Evolutionary conservation across 2,113 vertebrate genomes (phyloP).

Genomic region (Laterallus jamaicensis): DNA sequence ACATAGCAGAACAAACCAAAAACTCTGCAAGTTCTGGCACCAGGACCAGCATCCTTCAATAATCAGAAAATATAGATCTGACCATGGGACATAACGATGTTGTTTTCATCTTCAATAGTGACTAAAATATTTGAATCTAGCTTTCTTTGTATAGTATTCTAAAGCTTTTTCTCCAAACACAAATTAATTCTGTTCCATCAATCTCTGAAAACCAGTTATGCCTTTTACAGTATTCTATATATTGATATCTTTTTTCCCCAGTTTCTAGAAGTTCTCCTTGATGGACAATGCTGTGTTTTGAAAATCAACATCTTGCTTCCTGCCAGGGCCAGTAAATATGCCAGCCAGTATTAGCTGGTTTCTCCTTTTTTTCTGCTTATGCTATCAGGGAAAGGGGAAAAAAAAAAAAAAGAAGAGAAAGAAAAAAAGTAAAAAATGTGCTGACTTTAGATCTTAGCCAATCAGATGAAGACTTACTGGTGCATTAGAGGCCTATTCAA

Average conservation of each 20-base stretch:
- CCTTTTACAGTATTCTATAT: neutral
- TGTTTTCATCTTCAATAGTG: neutral
- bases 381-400: neutral
- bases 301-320: constrained; percentile 15
- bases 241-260: neutral
- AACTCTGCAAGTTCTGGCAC: neutral
- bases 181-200: neutral
- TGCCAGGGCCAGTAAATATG: neutral
- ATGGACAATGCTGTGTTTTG: neutral
- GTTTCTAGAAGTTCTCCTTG: neutral
- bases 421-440: neutral
- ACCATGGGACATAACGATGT: neutral
- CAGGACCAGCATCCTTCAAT: neutral
- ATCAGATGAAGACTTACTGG: neutral
- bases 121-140: neutral
- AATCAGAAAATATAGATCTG: neutral
- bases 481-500: constrained; percentile 43
- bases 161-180: neutral
- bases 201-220: neutral
- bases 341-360: constrained; percentile 2
- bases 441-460: constrained; percentile 29
- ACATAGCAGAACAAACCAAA: neutral
- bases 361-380: constrained; percentile 15
- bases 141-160: neutral
- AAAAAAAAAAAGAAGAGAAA: neutral